phyloP scores from a whole-genome alignment of 2,113 vertebrate genomes.

The Rhynchomys soricoides region DNA sequence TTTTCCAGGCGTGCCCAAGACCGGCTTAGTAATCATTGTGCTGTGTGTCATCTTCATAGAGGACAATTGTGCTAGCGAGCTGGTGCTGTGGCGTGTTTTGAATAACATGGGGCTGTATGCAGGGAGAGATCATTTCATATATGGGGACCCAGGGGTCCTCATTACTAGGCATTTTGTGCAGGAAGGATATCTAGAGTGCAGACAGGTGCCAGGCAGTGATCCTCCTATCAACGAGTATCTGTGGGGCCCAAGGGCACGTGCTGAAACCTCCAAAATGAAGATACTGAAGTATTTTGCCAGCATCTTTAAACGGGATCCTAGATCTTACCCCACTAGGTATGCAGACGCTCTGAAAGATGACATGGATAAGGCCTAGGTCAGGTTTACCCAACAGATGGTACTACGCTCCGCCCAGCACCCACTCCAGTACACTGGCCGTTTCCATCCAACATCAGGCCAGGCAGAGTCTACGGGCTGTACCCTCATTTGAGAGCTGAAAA shows the following conservation, averaged over 20 bases:
- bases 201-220: background rate
- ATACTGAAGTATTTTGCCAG: background rate
- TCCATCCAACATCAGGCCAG: too few relatives aligned
- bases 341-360: background rate
- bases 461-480: too few relatives aligned
- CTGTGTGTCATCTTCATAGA: background rate
- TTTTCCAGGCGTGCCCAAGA: background rate
- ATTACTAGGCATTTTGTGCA: background rate
- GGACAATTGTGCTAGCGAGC: background rate
- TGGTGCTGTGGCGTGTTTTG: background rate
- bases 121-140: background rate
- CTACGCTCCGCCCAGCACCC: background rate
- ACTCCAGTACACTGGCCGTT: background rate
- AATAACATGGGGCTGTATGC: background rate
- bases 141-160: background rate
- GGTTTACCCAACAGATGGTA: background rate
- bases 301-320: background rate
- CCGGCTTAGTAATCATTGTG: background rate
- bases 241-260: background rate
- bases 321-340: background rate
- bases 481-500: background rate
- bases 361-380: background rate
- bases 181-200: background rate
- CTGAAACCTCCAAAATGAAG: background rate
- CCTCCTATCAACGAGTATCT: background rate